Evolutionary conservation across 2,888 invertebrate species (phyloP).

Genomic region (Acronicta psi): DNA sequence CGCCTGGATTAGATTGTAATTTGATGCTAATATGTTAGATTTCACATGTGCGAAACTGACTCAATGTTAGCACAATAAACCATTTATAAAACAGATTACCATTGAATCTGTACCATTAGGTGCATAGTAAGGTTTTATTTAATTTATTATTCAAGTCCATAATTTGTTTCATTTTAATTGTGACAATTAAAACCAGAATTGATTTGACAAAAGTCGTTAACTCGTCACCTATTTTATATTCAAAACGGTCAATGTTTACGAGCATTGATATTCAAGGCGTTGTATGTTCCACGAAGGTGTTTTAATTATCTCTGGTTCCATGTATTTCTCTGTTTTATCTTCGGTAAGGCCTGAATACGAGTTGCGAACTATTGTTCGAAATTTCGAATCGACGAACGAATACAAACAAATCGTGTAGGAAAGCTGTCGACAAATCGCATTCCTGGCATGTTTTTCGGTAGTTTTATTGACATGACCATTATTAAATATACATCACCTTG

Average conservation of each 20-base stretch:
- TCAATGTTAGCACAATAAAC: constrained; percentile 36
- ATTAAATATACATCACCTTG: too few relatives aligned
- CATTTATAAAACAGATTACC: constrained; percentile 22
- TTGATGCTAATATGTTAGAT: constrained; percentile 42
- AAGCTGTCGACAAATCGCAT: too few relatives aligned
- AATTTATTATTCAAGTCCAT: constrained; percentile 8
- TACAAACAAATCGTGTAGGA: too few relatives aligned
- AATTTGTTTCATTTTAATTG: background rate
- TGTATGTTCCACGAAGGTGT: constrained; percentile 19
- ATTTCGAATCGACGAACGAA: too few relatives aligned
- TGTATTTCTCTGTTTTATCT: constrained; percentile 1
- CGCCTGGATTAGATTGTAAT: constrained; percentile 48
- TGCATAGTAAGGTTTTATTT: constrained; percentile 16
- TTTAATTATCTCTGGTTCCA: constrained; percentile 16
- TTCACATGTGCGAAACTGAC: constrained; percentile 46
- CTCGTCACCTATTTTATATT: constrained; percentile 21
- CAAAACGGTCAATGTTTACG: constrained; percentile 15
- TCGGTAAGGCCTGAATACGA: too few relatives aligned
- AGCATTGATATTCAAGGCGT: constrained; percentile 38
- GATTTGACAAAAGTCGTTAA: constrained; percentile 19
- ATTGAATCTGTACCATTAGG: constrained; percentile 17
- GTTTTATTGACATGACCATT: too few relatives aligned
- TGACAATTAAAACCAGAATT: constrained; percentile 7
- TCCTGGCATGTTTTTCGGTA: too few relatives aligned
- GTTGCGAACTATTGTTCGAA: too few relatives aligned